phyloP scores from a whole-genome alignment of 2,888 invertebrate genomes.

The Machimus atricapillus region DNA sequence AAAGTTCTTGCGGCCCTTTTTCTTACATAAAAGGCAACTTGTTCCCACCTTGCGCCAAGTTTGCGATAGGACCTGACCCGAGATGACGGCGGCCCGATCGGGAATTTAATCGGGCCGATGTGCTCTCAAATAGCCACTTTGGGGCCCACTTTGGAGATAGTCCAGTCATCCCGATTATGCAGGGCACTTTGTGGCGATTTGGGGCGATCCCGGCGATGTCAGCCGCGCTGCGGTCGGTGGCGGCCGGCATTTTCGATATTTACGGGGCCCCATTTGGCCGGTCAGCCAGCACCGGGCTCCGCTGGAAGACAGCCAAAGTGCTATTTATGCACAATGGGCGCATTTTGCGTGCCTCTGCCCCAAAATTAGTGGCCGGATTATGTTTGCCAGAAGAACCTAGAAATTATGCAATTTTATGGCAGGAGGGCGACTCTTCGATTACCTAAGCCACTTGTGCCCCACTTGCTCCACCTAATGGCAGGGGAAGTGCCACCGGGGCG shows the following conservation, averaged over 20 bases:
- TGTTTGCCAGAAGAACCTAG: not conserved
- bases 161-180: constrained; percentile 9
- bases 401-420: constrained; percentile 15
- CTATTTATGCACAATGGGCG: constrained; percentile 27
- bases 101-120: not conserved
- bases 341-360: constrained; percentile 11
- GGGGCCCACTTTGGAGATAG: not conserved
- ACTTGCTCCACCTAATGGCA: not conserved
- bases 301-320: constrained; percentile 23
- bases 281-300: not conserved
- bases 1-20: not conserved
- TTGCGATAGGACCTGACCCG: not conserved
- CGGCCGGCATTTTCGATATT: constrained; percentile 13
- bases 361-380: constrained; percentile 5
- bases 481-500: not conserved
- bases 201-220: not conserved
- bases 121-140: constrained; percentile 3
- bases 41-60: constrained; percentile 10
- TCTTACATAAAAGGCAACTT: constrained; percentile 4
- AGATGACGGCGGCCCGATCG: not conserved
- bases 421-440: not conserved
- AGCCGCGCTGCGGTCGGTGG: not conserved
- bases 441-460: not conserved
- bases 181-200: not conserved
- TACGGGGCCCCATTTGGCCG: constrained; percentile 7